Evolutionary conservation across 2,113 vertebrate species (phyloP).

Genomic region (Lycaon pictus): DNA sequence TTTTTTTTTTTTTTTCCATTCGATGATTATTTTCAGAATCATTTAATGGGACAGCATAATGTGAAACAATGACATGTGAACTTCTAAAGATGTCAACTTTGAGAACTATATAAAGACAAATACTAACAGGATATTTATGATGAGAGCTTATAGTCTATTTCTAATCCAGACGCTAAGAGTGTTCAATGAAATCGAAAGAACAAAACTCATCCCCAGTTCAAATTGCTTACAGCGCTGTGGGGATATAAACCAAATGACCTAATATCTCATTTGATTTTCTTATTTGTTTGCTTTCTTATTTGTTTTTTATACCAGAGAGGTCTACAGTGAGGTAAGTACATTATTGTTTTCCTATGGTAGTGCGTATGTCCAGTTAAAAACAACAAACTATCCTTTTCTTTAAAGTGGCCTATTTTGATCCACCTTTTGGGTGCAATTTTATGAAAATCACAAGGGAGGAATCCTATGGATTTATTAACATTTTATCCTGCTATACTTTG

Average conservation of each 20-base stretch:
- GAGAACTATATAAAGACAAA: not conserved
- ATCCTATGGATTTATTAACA: not conserved
- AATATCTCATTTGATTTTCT: not conserved
- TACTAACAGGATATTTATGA: not conserved
- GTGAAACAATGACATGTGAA: not conserved
- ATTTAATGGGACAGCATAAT: not conserved
- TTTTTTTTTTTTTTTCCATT: not conserved
- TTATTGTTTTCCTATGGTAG: not conserved
- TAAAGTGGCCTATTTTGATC: not conserved
- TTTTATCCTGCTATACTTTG: not conserved
- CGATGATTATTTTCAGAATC: not conserved
- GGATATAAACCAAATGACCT: not conserved
- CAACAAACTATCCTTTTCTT: not conserved
- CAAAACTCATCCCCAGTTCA: not conserved
- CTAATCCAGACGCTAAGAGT: not conserved
- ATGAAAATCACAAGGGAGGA: not conserved
- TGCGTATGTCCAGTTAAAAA: not conserved
- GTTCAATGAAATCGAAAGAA: not conserved
- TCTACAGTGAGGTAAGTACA: not conserved
- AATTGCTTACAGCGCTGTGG: not conserved
- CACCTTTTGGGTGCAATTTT: not conserved
- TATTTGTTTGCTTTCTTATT: not conserved
- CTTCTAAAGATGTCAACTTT: not conserved
- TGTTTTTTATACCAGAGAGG: not conserved
- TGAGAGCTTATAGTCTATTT: not conserved